Conservation (phyloP, 2,113 vertebrate species). For the Epinephelus lanceolatus region DNA sequence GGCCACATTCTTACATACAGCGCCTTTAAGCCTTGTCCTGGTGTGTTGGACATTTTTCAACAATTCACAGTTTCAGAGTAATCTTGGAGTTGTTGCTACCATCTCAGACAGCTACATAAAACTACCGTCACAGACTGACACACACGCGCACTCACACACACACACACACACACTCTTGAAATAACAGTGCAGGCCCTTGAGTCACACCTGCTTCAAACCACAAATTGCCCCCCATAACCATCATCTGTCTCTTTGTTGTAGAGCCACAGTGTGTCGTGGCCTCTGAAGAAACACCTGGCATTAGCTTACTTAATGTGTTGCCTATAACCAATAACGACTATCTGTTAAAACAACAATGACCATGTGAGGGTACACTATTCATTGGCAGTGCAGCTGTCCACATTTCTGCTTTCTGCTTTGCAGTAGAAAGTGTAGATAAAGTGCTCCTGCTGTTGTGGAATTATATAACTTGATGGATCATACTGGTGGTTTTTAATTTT, state of each 20-base stretch:
- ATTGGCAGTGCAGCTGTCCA: background rate
- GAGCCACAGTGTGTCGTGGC: background rate
- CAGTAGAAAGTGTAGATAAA: background rate
- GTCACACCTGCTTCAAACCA: conserved; percentile 51
- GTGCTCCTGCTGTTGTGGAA: background rate
- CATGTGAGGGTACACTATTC: background rate
- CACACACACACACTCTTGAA: conserved; percentile 22
- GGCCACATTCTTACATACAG: too few species aligned
- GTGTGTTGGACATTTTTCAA: background rate
- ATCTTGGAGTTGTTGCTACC: background rate
- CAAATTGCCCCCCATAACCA: conserved; percentile 33
- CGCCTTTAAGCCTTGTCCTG: too few species aligned
- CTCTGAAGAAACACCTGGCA: conserved; percentile 53
- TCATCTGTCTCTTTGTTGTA: conserved; percentile 27
- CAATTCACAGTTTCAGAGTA: background rate
- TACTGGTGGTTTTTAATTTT: background rate
- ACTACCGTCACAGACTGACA: conserved; percentile 18
- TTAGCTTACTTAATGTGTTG: background rate
- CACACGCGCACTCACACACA: conserved; percentile 6
- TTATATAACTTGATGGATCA: background rate
- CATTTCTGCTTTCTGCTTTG: background rate
- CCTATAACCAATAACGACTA: conserved; percentile 2
- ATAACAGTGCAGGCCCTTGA: conserved; percentile 17
- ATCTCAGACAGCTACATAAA: conserved; percentile 23
- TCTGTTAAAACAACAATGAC: conserved; percentile 28